Evolutionary conservation across 2,113 vertebrate species (phyloP).

Genomic region (Canis aureus): DNA sequence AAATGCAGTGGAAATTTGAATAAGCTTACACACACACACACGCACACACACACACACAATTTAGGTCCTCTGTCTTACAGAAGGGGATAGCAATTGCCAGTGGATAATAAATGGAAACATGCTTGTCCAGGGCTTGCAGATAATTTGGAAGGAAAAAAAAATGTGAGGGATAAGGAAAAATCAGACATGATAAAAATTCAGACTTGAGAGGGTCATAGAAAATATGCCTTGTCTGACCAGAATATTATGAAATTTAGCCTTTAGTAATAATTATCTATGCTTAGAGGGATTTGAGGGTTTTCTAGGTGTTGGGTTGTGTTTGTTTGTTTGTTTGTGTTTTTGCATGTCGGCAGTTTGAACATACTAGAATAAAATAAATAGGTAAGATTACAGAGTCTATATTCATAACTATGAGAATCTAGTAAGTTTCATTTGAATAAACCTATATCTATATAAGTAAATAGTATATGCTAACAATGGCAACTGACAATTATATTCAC

Average conservation of each 20-base stretch:
- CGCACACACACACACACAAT: too few species aligned
- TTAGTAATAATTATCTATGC: background rate
- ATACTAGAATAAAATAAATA: background rate
- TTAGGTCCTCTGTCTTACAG: background rate
- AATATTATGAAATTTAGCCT: background rate
- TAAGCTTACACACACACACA: background rate
- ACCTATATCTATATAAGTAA: background rate
- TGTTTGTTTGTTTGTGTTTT: background rate
- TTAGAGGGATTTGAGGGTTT: background rate
- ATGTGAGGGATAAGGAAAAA: background rate
- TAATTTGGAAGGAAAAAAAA: background rate
- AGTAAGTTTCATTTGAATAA: background rate
- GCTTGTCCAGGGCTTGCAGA: background rate
- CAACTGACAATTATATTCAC: background rate
- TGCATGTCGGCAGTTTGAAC: background rate
- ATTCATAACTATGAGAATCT: background rate
- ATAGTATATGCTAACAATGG: background rate
- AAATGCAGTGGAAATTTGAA: constrained; percentile 30
- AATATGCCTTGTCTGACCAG: background rate
- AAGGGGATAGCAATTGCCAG: background rate
- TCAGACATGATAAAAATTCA: background rate
- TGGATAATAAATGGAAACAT: background rate
- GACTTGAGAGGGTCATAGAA: background rate
- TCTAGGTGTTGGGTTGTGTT: background rate
- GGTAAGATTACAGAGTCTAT: background rate